Base-by-base conservation (phyloP, 1,140 invertebrate genomes). In the Dermatophagoides farinae region DNA sequence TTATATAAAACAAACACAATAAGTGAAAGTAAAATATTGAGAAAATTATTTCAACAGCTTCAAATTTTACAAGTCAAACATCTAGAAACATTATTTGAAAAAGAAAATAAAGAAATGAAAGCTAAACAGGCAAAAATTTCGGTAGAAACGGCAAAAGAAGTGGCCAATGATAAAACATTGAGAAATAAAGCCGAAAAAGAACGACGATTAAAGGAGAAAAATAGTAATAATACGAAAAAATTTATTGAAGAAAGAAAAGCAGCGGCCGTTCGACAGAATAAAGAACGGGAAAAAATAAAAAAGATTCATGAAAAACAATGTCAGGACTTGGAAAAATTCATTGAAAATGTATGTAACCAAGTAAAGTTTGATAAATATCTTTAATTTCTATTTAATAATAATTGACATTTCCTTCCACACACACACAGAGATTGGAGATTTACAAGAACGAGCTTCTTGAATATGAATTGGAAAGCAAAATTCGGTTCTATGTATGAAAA, bases 171-270 rank as follows among this genome's bases (percentile, higher is more conserved):
- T 71, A 97, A 97, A 72, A 92, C 88, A 0, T 76, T 99, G 25
- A 88, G 93, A 71, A 97, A 92, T 49, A 93, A 97, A 68, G 88
- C 89, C 22, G 96, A 98, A 68, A 88, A 92, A 68, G 96, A 99
- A 68, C 78, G 92, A 66, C 69, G 79, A 43, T 70, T 80, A 43
- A 78, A 90, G 62, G 95, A 99, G 72, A 88, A 97, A 67, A 95
- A 97, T 68, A 90, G 97, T 68, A 97, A 97, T 70, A 98, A 98
- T 71, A 93, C 91, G 18, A 98, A 98, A 73, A 89, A 92, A 68
- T 99, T 99, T 69, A 85, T 97, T 77, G 95, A 99, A 67, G 93
- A 99, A 72, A 78, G 90, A 53, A 96, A 88, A 68, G 73, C 77
- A 39, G 74, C 77, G n/a, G 83, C 85, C 57, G 85, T 90, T 66